A percentile compares a stretch with the other conserved stretches of the same genome.
phyloP scores from a whole-genome alignment of 2,888 invertebrate species.

The Griposia aprilina region DNA sequence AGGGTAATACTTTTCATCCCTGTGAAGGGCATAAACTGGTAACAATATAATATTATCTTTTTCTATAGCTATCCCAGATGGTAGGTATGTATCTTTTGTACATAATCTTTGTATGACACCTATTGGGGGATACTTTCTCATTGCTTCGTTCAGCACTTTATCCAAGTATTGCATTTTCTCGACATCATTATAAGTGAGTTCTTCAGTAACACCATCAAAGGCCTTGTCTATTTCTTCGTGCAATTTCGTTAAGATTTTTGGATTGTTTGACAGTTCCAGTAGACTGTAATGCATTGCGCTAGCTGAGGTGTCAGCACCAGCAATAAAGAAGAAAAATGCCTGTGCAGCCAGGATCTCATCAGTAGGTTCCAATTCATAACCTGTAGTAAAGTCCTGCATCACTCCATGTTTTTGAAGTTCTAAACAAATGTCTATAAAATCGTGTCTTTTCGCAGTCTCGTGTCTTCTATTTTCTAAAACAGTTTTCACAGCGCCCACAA shows the following conservation, averaged over 20 bases:
- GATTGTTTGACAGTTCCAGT: constrained; percentile 80
- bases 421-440: constrained; percentile 81
- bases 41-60: constrained; percentile 71
- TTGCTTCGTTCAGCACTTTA: constrained; percentile 79
- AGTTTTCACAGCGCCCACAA: constrained; percentile 77
- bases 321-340: constrained; percentile 86
- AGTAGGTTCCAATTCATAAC: constrained; percentile 75
- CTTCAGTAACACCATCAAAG: constrained; percentile 70
- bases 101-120: constrained; percentile 77
- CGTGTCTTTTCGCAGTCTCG: constrained; percentile 68
- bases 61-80: constrained; percentile 73
- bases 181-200: constrained; percentile 77
- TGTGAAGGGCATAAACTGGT: constrained; percentile 78
- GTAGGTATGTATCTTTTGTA: constrained; percentile 73
- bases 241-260: constrained; percentile 76
- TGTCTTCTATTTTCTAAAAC: constrained; percentile 74
- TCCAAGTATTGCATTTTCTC: constrained; percentile 82
- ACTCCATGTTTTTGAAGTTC: constrained; percentile 78
- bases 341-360: constrained; percentile 83
- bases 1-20: constrained; percentile 80
- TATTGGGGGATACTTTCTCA: constrained; percentile 80
- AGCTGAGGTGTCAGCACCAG: constrained; percentile 85
- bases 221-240: constrained; percentile 82
- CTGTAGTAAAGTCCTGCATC: constrained; percentile 75
- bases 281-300: constrained; percentile 81